Percentiles rank a stretch among this genome's conserved stretches.
Evolutionary conservation across 2,797 vertebrate species (phyloP).

Genomic region (Phalloptychus januarius): DNA sequence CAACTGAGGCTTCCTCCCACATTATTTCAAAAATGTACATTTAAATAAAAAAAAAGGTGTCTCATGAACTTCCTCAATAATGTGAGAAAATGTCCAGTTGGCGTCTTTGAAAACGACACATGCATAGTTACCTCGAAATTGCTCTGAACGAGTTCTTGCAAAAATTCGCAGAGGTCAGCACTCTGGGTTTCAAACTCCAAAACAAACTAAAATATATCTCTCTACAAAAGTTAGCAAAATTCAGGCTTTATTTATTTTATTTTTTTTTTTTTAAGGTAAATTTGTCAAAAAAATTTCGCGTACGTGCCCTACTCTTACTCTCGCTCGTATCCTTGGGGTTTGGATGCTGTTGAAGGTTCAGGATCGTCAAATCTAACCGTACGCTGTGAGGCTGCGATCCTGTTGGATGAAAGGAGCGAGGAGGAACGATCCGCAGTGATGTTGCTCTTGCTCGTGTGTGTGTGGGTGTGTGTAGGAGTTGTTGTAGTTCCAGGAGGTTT

Average conservation of each 20-base stretch:
- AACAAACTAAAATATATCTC: not conserved
- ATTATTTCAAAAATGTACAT: not conserved
- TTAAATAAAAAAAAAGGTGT: not conserved
- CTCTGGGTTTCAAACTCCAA: not conserved
- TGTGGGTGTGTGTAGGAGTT: slow-evolving; percentile 47
- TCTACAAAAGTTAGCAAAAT: not conserved
- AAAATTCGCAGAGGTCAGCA: not conserved
- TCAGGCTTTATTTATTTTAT: no score
- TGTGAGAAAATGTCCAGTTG: not conserved
- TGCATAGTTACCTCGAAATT: not conserved
- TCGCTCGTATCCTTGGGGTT: not conserved
- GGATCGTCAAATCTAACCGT: not conserved
- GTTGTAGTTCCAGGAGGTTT: slow-evolving; percentile 32
- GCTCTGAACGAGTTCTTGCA: not conserved
- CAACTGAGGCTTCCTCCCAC: not conserved
- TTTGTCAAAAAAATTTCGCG: not conserved
- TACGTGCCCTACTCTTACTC: not conserved
- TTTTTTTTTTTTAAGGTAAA: not conserved
- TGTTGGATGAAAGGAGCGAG: slow-evolving; percentile 23
- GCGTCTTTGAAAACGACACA: not conserved
- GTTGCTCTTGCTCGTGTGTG: slow-evolving; percentile 19
- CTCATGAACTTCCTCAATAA: not conserved
- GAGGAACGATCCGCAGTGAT: slow-evolving; percentile 18
- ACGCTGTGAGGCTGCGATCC: not conserved
- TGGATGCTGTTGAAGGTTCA: not conserved